Evolutionary conservation across 2,888 invertebrate genomes (phyloP).

Genomic region (Elysia crispata): DNA sequence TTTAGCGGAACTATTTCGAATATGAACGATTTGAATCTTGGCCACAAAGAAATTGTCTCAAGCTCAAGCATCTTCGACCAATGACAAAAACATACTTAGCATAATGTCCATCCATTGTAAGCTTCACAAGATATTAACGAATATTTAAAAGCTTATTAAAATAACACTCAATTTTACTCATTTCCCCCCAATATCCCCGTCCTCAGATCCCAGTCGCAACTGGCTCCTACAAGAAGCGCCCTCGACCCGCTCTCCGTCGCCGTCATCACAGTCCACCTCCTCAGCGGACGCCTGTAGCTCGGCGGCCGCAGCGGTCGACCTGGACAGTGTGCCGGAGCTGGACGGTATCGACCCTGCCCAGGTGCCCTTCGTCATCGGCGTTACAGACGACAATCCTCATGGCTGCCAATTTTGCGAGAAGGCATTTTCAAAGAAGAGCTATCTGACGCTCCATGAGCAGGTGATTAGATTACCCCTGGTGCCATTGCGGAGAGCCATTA

Average conservation of each 20-base stretch:
- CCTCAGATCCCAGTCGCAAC: not conserved
- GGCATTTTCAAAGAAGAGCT: conserved; percentile 90
- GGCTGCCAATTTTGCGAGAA: conserved; percentile 95
- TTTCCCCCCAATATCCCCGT: too few relatives aligned
- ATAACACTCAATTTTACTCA: too few relatives aligned
- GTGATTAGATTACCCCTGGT: conserved; percentile 81
- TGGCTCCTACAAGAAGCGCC: not conserved
- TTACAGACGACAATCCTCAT: conserved; percentile 88
- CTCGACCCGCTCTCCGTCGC: conserved; percentile 42
- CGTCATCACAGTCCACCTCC: conserved; percentile 46
- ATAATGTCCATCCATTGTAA: too few relatives aligned
- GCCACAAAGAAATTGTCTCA: too few relatives aligned
- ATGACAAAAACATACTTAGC: too few relatives aligned
- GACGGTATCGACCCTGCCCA: conserved; percentile 61
- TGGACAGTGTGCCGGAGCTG: conserved; percentile 16
- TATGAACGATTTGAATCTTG: too few relatives aligned
- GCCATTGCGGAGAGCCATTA: too few relatives aligned
- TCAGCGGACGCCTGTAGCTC: conserved; percentile 18
- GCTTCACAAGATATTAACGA: too few relatives aligned
- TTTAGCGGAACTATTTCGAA: too few relatives aligned
- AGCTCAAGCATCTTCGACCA: too few relatives aligned
- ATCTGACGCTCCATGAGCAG: conserved; percentile 95
- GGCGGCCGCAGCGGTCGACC: conserved; percentile 39
- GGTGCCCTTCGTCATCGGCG: conserved; percentile 83
- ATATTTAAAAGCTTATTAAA: too few relatives aligned